phyloP scores from a whole-genome alignment of 2,113 vertebrate genomes.

The Clarias magur region DNA sequence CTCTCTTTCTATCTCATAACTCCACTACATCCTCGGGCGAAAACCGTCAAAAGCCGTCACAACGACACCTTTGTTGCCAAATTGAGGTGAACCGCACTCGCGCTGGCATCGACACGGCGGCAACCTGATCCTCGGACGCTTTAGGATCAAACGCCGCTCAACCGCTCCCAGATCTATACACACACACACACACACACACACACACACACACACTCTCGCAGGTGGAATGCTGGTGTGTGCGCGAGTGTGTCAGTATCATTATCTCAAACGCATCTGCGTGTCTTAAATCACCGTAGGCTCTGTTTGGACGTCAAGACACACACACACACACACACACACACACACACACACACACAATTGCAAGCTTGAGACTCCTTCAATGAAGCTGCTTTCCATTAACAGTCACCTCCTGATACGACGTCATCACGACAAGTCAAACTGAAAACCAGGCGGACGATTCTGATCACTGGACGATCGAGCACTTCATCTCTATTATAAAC shows the following conservation, averaged over 20 bases:
- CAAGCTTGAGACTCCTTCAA: too few species aligned
- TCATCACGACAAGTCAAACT: too few species aligned
- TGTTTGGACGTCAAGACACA: too few species aligned
- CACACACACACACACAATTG: too few species aligned
- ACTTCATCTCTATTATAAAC: too few species aligned
- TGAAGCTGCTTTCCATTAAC: too few species aligned
- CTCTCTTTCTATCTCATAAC: background rate
- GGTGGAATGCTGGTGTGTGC: background rate
- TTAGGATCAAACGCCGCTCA: constrained; percentile 18
- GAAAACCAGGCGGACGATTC: too few species aligned
- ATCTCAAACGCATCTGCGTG: background rate
- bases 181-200: background rate
- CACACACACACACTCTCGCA: background rate
- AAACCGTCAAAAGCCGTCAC: background rate
- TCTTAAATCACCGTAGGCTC: too few species aligned
- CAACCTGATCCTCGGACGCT: constrained; percentile 28
- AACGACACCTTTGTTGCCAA: constrained; percentile 34
- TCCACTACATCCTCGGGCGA: background rate
- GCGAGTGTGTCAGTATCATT: background rate
- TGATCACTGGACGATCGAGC: too few species aligned
- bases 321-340: background rate
- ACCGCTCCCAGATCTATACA: background rate
- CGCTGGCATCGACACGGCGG: constrained; percentile 10
- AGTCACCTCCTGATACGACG: too few species aligned
- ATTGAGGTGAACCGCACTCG: constrained; percentile 1